A percentile compares a stretch with the other conserved stretches of the same genome.
Evolutionary conservation across 2,888 invertebrate genomes (phyloP).

Genomic region (Seira ritae): DNA sequence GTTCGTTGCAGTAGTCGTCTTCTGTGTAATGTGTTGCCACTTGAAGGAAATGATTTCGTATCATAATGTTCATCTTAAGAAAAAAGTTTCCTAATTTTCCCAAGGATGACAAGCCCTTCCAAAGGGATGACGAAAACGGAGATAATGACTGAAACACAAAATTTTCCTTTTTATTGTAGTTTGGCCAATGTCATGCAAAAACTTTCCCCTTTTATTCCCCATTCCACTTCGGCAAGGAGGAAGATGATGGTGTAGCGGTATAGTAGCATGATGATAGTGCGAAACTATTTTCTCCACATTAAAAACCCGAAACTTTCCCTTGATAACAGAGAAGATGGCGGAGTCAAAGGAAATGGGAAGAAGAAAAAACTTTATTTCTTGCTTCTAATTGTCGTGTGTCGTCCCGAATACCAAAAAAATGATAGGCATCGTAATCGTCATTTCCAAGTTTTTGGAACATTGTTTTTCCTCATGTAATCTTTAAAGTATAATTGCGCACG

Average conservation of each 20-base stretch:
- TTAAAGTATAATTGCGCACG: neutral
- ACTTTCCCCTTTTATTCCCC: neutral
- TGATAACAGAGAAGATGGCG: too few relatives aligned
- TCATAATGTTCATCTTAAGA: constrained; percentile 20
- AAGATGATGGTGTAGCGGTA: too few relatives aligned
- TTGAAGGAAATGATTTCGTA: constrained; percentile 16
- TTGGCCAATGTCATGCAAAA: constrained; percentile 14
- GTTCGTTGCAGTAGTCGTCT: too few relatives aligned
- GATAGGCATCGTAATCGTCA: neutral
- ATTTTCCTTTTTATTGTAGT: constrained; percentile 3
- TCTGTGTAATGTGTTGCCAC: too few relatives aligned
- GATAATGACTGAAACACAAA: constrained; percentile 17
- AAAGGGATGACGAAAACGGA: constrained; percentile 19
- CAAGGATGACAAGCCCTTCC: constrained; percentile 9
- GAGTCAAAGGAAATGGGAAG: constrained; percentile 13
- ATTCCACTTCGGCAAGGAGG: too few relatives aligned
- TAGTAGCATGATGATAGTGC: neutral
- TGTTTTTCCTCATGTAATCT: constrained; percentile 16
- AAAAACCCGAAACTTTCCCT: neutral
- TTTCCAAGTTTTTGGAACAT: neutral
- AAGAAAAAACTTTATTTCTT: neutral
- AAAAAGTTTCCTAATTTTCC: constrained; percentile 20
- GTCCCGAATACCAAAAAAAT: constrained; percentile 2
- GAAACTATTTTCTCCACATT: constrained; percentile 17
- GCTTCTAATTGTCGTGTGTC: neutral